Base-by-base conservation (phyloP, 2,888 invertebrate genomes). In the Lasioglossum oenotherae region DNA sequence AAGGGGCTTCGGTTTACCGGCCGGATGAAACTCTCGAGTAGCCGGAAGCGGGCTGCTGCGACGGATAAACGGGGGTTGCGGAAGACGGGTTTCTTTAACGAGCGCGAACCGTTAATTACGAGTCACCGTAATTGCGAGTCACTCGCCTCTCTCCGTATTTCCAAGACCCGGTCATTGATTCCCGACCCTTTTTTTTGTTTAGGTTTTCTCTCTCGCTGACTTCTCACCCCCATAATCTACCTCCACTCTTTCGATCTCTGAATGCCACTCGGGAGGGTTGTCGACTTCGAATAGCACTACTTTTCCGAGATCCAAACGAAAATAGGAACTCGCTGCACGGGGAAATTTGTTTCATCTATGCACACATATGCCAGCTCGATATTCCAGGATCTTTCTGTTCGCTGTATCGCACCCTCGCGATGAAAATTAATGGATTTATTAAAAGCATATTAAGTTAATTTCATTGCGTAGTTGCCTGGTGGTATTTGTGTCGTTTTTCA, bases 81-180 rank as follows among this genome's bases (percentile, higher is more conserved):
- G 57, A 80, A 72, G 82, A 75, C 53, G 85, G 75, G 84, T 86
- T 78, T 82, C 81, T 86, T 84, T 87, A 86, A 89, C 82, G 78
- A 87, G 78, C 73, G 74, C 71, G 38, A 67, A 57, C 79, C 86
- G 81, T 84, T 87, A 89, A 89, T 89, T 87, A 82, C 82, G 77
- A 80, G 76, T 82, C 69, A 19, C 74, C 46, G 81, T 86, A 85
- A 88, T 84, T 78, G 78, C 78, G 71, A 78, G 53, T 64, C 74
- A 80, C 57, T 64, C 74, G 67, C 38, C 49, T 23, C 53, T 53
- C 53, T 64, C 1, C 53, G 80, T 75, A 84, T 87, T 87, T 84
- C 81, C 41, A 67, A 86, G 80, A 67, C 14, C 44, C 74, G 38
- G 38, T 69, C 53, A 67, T 78, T 67, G 82, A 75, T 78, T 75